These are phyloP conservation scores for Pterostichus madidus DNA, from an alignment of 2,888 invertebrate genomes.

Conservation along the genomic window DNA sequence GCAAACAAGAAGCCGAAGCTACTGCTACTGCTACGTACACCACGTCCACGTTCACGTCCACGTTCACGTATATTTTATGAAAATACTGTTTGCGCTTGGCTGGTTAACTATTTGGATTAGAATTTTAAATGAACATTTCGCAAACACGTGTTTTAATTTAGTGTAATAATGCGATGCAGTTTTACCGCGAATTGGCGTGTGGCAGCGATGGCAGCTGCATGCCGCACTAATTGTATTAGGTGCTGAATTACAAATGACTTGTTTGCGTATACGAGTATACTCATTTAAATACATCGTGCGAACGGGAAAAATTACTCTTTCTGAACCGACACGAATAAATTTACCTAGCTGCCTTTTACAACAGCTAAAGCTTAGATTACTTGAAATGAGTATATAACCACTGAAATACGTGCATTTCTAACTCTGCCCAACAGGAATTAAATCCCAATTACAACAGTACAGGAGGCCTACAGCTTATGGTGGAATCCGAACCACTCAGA, in stretches of 20 bases:
- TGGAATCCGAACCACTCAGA: too few species aligned
- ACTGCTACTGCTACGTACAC: too few species aligned
- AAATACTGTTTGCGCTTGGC: slow-evolving; percentile 40
- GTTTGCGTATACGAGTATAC: slow-evolving; percentile 16
- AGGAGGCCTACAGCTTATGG: too few species aligned
- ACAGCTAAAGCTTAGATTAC: too few species aligned
- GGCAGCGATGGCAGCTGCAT: background rate
- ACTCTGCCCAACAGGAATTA: too few species aligned
- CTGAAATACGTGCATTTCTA: too few species aligned
- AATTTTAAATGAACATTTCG: slow-evolving; percentile 58
- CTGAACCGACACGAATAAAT: slow-evolving; percentile 8
- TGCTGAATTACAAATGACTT: slow-evolving; percentile 58
- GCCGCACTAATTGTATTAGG: slow-evolving; percentile 49
- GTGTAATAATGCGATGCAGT: slow-evolving; percentile 59
- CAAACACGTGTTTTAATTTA: slow-evolving; percentile 64
- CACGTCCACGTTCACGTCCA: too few species aligned
- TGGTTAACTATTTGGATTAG: slow-evolving; percentile 52
- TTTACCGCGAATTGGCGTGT: slow-evolving; percentile 47
- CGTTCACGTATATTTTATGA: slow-evolving; percentile 48
- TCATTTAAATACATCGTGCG: slow-evolving; percentile 35
- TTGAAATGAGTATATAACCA: too few species aligned
- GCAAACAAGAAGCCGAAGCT: background rate
- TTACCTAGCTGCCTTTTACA: background rate
- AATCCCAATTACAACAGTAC: too few species aligned
- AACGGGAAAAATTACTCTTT: slow-evolving; percentile 11